Evolutionary conservation across 2,113 vertebrate species (phyloP), one percentile per base, ranked within the genome.

Genomic region (Hemibagrus wyckioides): DNA sequence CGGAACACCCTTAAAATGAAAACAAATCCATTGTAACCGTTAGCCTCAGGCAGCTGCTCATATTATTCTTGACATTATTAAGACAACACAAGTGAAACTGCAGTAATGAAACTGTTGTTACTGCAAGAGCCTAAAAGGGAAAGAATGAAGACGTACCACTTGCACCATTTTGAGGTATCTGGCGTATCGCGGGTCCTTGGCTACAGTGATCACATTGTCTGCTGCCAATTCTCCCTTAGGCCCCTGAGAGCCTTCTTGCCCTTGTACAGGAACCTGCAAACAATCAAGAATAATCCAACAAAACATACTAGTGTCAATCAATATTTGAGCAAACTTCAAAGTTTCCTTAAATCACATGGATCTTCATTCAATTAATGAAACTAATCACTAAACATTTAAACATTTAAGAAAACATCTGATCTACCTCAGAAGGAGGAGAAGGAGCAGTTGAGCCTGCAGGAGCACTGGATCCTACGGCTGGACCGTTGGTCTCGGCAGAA

Each of bases 111-210:
- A 83, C 44, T 1, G 41, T 33, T 8, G 56, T 57, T 10, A 36
- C 54, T 50, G 41, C 14, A 52, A 41, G n/a, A 33, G 10, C 48
- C 30, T 41, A 59, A 39, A 41, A 28, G 57, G 4, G 57, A 73
- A 67, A 39, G 9, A 67, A 65, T 15, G 87, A 65, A 91, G 83
- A 93, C 97, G 94, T 94, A 99, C 98, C 97, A 99, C 98, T 95
- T 99, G 98, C 41, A 99, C 97, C 98, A 99, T 99, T 94, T 98
- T 99, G 80, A 99, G 94, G 83, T 99, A 99, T 94, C 97, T 95
- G 89, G 98, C 97, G 13, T 99, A 99, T 91, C 96, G 96, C 36
- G 97, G 97, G 91, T 99, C 98, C 92, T 97, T 99, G 86, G 97
- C 96, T 90, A 99, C 97, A 33, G 98, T 99, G 92, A 94, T 92